Evolutionary conservation across 2,888 invertebrate genomes (phyloP).

Genomic region (Heterodera filipjevi): DNA sequence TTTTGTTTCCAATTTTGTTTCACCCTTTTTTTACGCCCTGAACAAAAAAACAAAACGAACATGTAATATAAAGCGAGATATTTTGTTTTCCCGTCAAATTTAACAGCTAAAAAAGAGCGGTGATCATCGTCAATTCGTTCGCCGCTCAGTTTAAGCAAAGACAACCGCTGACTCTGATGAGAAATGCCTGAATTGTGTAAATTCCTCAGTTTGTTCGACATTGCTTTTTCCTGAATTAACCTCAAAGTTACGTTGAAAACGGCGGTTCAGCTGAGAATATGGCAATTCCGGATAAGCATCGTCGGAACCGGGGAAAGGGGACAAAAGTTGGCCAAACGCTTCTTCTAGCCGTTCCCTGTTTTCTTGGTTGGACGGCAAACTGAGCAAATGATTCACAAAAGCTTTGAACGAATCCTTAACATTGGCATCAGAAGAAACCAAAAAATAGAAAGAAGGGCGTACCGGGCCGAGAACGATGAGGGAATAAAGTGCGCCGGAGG

Average conservation of each 20-base stretch:
- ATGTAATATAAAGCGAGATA: constrained; percentile 3
- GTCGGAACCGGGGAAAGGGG: neutral
- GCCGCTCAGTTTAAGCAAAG: constrained; percentile 12
- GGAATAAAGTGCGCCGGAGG: constrained; percentile 66
- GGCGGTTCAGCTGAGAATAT: constrained; percentile 10
- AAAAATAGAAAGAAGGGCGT: neutral
- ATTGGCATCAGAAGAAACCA: too few species aligned
- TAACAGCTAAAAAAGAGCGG: neutral
- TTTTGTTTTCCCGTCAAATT: constrained; percentile 2
- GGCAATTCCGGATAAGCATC: neutral
- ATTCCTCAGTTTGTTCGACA: neutral
- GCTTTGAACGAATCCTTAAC: constrained; percentile 33
- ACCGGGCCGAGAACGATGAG: constrained; percentile 67
- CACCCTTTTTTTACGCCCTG: too few species aligned
- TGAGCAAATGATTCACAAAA: constrained; percentile 29
- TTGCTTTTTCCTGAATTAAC: neutral
- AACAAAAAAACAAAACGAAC: neutral
- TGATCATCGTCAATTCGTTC: neutral
- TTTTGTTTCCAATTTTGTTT: neutral
- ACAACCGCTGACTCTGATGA: constrained; percentile 24
- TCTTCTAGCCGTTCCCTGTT: neutral
- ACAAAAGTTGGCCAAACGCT: constrained; percentile 20
- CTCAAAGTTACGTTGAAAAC: constrained; percentile 19
- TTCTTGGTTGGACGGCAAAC: constrained; percentile 25
- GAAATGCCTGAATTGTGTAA: constrained; percentile 8